Percentiles rank a stretch among this genome's conserved stretches.
These are phyloP conservation scores for Odontamblyopus rebecca DNA, from an alignment of 2,797 vertebrate species.

Conservation along the genomic window DNA sequence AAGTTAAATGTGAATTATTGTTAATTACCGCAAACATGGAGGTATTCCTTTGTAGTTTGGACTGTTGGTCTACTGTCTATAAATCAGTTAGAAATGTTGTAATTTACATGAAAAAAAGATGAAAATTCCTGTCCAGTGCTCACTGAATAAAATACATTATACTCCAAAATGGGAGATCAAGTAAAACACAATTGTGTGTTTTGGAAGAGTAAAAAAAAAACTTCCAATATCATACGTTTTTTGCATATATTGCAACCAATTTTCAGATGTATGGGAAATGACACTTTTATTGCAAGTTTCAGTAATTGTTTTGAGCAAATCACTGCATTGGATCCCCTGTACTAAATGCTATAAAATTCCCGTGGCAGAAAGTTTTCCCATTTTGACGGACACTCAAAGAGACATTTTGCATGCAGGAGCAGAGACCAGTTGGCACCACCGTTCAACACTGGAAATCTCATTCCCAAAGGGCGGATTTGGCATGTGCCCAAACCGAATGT, in stretches of 20 bases:
- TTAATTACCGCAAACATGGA: background rate
- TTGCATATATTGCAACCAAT: no score
- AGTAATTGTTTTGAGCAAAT: background rate
- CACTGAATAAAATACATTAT: background rate
- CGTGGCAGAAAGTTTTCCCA: conserved; percentile 29
- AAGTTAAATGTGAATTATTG: background rate
- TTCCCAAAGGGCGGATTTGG: conserved; percentile 35
- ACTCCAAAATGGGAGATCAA: background rate
- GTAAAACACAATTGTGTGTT: no score
- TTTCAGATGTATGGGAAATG: no score
- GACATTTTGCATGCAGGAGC: conserved; percentile 17
- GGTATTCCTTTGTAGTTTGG: background rate
- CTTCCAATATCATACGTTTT: no score
- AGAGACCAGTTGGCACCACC: conserved; percentile 50
- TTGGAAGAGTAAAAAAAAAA: no score
- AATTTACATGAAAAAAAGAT: background rate
- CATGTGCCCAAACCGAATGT: conserved; percentile 21
- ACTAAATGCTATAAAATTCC: conserved; percentile 2
- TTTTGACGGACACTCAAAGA: conserved; percentile 42
- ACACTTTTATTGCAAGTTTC: no score
- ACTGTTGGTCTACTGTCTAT: background rate
- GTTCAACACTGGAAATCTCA: conserved; percentile 26
- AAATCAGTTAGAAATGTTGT: background rate
- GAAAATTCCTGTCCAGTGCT: background rate
- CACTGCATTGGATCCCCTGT: no score